Evolutionary conservation across 2,888 invertebrate species (phyloP), one percentile per base, ranked within the genome.

Genomic region (Hymenopus coronatus): DNA sequence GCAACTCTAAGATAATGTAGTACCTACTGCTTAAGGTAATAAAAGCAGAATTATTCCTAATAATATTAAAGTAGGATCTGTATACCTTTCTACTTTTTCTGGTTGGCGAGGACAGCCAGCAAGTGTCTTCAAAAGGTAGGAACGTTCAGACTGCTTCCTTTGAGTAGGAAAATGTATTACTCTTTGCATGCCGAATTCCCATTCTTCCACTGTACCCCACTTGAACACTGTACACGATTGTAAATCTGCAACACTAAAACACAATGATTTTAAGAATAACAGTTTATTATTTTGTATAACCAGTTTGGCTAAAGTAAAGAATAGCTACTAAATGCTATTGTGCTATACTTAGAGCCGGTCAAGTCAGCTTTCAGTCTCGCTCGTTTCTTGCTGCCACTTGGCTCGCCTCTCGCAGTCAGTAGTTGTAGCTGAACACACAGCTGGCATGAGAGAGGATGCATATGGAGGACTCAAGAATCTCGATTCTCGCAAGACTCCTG

Each of bases 221-320:
- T 96, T 96, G 93, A 97, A 97, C 0, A 97, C 97, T 1, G 97
- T 97, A 90, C 97, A 97, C 90, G 97, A 95, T 92, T 95, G 96
- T 92, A 96, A 96, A 92, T 96, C 96, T 28, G 96, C 95, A 87
- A 97, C 95, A 9, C 97, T 97, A 92, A 25, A 70, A 86, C 81
- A 15, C 40, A n/a, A 85, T 70, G 20, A 1, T 54, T 54, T 4
- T 54, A 15, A 54, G 15, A 14, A 54, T 54, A 54, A 12, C 92
- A 92, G 89, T 89, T 12, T 84, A 91, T 12, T 84, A 91, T 87
- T 87, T 88, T 86, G 82, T 8, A 7, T 7, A 85, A 90, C 85
- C 88, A 70, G 83, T 88, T 86, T 27, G 40, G 28, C 14, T 15
- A 81, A 89, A 27, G 28, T 82, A 33, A 89, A 40, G 28, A 82